Conservation (phyloP, 2,113 vertebrate species). For the Charina bottae region DNA sequence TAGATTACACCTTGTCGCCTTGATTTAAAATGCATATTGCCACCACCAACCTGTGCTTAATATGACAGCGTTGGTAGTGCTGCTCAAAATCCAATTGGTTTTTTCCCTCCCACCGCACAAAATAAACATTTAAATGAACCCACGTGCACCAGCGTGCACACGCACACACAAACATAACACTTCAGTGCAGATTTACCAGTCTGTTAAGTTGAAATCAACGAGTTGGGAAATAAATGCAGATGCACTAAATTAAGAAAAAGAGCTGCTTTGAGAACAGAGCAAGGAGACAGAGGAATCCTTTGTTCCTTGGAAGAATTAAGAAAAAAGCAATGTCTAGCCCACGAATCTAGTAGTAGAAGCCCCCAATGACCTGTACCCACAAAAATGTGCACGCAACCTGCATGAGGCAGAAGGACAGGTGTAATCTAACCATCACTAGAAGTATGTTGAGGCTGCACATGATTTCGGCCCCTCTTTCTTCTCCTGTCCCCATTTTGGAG, state of each 20-base stretch:
- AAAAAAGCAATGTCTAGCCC: background rate
- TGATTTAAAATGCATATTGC: constrained; percentile 10
- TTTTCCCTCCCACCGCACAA: background rate
- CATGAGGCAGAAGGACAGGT: constrained; percentile 80
- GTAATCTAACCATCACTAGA: constrained; percentile 95
- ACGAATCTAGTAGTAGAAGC: constrained; percentile 15
- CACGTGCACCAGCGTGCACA: too few relatives aligned
- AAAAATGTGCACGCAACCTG: background rate
- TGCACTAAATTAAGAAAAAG: background rate
- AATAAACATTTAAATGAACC: background rate
- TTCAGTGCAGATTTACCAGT: background rate
- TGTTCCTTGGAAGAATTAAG: constrained; percentile 48
- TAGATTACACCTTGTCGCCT: constrained; percentile 83
- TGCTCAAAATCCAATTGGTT: background rate
- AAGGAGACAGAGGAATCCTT: constrained; percentile 47
- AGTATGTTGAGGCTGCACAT: constrained; percentile 86
- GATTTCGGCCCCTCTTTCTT: constrained; percentile 81
- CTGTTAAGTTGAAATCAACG: background rate
- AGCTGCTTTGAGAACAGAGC: constrained; percentile 15
- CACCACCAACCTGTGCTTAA: background rate
- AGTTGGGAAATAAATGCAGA: background rate
- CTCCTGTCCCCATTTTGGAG: constrained; percentile 85
- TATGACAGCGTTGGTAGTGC: background rate
- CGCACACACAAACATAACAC: too few relatives aligned
- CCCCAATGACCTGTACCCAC: background rate